Evolutionary conservation across 2,888 invertebrate species (phyloP).

Genomic region (Resseliella maxima): DNA sequence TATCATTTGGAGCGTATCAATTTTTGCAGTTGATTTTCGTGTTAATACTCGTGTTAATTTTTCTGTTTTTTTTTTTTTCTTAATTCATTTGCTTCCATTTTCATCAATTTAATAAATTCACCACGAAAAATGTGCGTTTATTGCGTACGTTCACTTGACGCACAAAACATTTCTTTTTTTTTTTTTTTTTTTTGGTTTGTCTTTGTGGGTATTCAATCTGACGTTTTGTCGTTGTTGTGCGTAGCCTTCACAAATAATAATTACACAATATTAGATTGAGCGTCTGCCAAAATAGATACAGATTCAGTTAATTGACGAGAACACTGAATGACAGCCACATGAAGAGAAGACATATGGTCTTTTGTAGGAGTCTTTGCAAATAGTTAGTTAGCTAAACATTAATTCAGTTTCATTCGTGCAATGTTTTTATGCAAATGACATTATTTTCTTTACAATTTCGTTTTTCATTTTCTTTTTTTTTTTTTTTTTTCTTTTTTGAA

Average conservation of each 20-base stretch:
- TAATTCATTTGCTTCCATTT: conserved; percentile 13
- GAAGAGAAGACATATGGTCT: conserved; percentile 53
- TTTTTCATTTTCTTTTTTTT: too few relatives aligned
- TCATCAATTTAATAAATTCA: conserved; percentile 38
- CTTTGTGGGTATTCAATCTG: neutral
- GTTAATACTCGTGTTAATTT: conserved; percentile 23
- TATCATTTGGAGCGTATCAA: conserved; percentile 47
- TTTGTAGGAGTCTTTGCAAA: neutral
- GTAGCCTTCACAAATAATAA: neutral
- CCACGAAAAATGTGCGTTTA: neutral
- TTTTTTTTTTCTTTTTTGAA: too few relatives aligned
- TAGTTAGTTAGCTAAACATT: neutral
- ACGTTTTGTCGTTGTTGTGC: too few relatives aligned
- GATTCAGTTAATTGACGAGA: conserved; percentile 55
- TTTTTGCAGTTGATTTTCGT: conserved; percentile 3
- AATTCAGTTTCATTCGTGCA: neutral
- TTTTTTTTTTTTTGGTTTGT: neutral
- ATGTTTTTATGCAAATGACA: conserved; percentile 33
- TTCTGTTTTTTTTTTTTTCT: neutral
- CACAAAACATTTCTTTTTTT: neutral
- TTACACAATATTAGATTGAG: conserved; percentile 55
- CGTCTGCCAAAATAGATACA: conserved; percentile 55
- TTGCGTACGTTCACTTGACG: too few relatives aligned
- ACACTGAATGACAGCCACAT: conserved; percentile 51
- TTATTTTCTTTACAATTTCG: conserved; percentile 35